These are phyloP conservation scores for Schizothorax lantsangensis DNA, from an alignment of 2,797 vertebrate species.

Conservation along the genomic window DNA sequence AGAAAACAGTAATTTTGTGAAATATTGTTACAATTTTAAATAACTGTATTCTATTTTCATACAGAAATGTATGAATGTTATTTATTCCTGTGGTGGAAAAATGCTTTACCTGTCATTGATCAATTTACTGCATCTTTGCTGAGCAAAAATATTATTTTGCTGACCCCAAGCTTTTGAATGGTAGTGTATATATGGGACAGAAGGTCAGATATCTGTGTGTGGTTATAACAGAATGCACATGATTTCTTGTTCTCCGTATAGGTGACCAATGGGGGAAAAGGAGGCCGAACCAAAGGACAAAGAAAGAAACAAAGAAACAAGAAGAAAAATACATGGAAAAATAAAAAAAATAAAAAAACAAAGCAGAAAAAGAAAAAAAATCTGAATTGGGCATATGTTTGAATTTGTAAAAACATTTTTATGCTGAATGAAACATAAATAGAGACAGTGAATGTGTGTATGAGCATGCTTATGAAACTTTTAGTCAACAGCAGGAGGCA, in stretches of 20 bases:
- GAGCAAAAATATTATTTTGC: background rate
- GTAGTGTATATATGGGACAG: background rate
- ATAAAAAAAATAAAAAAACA: background rate
- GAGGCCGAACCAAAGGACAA: background rate
- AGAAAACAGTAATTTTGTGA: background rate
- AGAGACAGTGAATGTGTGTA: background rate
- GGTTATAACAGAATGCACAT: constrained; percentile 31
- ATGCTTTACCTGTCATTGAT: too few species aligned
- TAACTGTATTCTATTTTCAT: background rate
- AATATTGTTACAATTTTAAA: background rate
- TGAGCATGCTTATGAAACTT: background rate
- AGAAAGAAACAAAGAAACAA: constrained; percentile 4
- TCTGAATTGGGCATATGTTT: background rate
- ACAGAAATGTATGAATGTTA: background rate
- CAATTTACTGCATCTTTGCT: background rate
- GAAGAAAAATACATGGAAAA: background rate
- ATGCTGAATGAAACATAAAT: background rate
- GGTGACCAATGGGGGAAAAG: constrained; percentile 1
- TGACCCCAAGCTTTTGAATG: background rate
- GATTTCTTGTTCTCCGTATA: constrained; percentile 52
- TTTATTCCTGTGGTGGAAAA: background rate
- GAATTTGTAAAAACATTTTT: background rate
- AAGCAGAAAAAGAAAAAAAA: background rate
- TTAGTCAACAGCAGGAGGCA: background rate
- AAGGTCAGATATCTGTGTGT: background rate